Conservation (phyloP, 2,888 invertebrate species). For the Cenopis cana region DNA sequence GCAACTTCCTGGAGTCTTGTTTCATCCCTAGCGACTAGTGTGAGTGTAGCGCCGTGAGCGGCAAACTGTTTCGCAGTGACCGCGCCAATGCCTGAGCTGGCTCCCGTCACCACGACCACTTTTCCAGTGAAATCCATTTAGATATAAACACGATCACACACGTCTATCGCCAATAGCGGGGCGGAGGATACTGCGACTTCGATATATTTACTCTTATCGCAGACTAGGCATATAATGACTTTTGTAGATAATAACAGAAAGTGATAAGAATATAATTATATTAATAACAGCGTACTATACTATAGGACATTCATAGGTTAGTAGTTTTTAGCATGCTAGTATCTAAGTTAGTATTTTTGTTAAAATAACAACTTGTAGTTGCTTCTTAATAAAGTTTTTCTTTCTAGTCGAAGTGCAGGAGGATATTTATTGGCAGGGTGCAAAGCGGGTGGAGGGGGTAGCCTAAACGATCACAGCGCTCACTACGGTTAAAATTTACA, state of each 20-base stretch:
- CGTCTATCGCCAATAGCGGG: slow-evolving; percentile 17
- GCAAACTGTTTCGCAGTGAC: slow-evolving; percentile 45
- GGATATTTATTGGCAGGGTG: too few species aligned
- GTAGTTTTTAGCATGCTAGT: too few species aligned
- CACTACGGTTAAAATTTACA: too few species aligned
- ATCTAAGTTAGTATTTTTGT: too few species aligned
- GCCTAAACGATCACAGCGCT: too few species aligned
- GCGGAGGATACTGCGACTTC: slow-evolving; percentile 14
- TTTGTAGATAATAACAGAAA: slow-evolving; percentile 10
- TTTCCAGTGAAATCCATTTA: slow-evolving; percentile 46
- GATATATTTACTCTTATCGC: slow-evolving; percentile 20
- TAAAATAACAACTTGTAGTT: too few species aligned
- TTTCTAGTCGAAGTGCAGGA: too few species aligned
- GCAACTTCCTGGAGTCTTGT: slow-evolving; percentile 40
- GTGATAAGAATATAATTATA: neutral
- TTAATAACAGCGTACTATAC: too few species aligned
- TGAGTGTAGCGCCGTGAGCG: slow-evolving; percentile 39
- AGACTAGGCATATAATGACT: neutral
- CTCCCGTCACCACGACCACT: slow-evolving; percentile 46
- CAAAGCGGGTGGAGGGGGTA: too few species aligned
- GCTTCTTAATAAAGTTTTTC: too few species aligned
- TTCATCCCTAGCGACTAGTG: slow-evolving; percentile 45
- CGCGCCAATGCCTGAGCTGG: slow-evolving; percentile 46
- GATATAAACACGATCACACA: neutral
- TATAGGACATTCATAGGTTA: too few species aligned